phyloP scores from a whole-genome alignment of 2,797 vertebrate genomes.

The Neomorphus geoffroyi region DNA sequence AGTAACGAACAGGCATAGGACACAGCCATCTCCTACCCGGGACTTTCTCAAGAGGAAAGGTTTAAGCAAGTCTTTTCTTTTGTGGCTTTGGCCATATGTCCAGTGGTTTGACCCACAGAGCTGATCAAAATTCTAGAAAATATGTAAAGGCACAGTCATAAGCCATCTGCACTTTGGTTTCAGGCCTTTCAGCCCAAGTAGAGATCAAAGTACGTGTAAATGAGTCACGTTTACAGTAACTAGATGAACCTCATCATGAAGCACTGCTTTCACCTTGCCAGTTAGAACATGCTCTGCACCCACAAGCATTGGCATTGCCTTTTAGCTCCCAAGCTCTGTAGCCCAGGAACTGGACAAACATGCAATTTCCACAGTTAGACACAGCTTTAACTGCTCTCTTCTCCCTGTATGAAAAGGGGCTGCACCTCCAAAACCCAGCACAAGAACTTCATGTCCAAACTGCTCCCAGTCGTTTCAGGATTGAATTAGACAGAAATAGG shows the following conservation, averaged over 20 bases:
- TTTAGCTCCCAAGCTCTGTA: neutral
- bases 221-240: constrained; percentile 30
- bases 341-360: neutral
- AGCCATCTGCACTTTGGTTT: neutral
- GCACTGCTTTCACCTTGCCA: neutral
- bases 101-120: neutral
- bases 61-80: neutral
- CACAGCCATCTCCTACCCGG: neutral
- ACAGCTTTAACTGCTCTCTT: neutral
- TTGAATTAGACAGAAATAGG: neutral
- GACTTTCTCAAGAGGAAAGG: neutral
- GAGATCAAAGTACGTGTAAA: neutral
- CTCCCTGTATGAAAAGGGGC: neutral
- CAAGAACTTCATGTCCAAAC: neutral
- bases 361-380: neutral
- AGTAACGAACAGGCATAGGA: neutral
- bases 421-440: neutral
- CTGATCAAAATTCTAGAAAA: neutral
- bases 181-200: neutral
- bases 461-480: neutral
- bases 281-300: neutral
- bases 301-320: neutral
- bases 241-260: neutral
- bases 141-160: neutral
- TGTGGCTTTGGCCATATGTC: neutral